Conservation (phyloP, 2,888 invertebrate species). For the Ctena decussata region DNA sequence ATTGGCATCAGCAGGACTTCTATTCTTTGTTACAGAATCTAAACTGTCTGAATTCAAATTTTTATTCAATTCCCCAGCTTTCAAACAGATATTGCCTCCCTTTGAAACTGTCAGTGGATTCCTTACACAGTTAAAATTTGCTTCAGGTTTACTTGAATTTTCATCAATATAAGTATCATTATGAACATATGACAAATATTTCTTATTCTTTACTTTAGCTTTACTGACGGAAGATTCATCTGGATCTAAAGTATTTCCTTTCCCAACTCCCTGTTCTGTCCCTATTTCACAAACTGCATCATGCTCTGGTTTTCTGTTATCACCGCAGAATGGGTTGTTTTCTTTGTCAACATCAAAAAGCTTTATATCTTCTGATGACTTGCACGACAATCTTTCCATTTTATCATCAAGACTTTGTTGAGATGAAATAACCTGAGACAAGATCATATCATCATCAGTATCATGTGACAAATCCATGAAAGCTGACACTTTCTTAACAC, state of each 20-base stretch:
- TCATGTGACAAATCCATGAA: slow-evolving; percentile 48
- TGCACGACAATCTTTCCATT: background rate
- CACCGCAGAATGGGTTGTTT: background rate
- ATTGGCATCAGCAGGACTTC: background rate
- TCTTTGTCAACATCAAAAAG: background rate
- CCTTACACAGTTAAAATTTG: too few species aligned
- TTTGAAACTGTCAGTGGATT: too few species aligned
- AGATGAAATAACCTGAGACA: background rate
- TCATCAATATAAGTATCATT: background rate
- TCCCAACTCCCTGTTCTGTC: too few species aligned
- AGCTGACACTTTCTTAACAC: slow-evolving; percentile 48
- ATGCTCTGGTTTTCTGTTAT: background rate
- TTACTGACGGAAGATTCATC: background rate
- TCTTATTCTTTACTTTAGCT: background rate
- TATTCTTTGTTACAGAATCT: background rate
- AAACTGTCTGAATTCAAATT: too few species aligned
- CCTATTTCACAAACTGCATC: too few species aligned
- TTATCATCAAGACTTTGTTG: background rate
- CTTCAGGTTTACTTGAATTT: too few species aligned
- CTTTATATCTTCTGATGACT: background rate
- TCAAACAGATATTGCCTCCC: too few species aligned
- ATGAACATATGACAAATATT: background rate
- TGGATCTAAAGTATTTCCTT: background rate
- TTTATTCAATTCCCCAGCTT: background rate
- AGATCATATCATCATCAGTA: background rate